Conservation (phyloP, 1,140 invertebrate species). For the Pseudomyrmex sp. region DNA sequence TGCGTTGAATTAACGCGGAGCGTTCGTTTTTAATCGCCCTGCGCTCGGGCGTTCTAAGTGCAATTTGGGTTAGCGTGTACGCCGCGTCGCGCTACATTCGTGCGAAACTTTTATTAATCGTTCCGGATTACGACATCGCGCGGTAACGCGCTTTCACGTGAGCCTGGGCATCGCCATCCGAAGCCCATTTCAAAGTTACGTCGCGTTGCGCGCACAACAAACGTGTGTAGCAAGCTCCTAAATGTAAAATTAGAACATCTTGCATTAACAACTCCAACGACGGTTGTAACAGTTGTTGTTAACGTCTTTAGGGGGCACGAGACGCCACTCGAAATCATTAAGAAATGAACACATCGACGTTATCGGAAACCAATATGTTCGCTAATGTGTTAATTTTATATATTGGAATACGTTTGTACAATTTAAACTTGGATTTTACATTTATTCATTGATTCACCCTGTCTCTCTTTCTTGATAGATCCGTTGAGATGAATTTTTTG, state of each 20-base stretch:
- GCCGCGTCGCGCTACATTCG: background rate
- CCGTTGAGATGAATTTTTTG: too few species aligned
- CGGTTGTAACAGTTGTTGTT: background rate
- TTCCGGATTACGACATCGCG: conserved; percentile 46
- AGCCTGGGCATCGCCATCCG: background rate
- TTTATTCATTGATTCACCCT: too few species aligned
- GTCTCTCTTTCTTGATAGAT: too few species aligned
- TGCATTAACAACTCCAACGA: background rate
- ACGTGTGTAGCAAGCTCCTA: background rate
- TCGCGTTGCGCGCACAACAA: background rate
- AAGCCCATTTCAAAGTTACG: conserved; percentile 20
- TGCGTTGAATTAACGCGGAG: conserved; percentile 31
- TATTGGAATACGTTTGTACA: too few species aligned
- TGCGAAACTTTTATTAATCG: conserved; percentile 55
- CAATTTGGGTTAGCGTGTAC: conserved; percentile 28
- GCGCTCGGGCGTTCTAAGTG: conserved; percentile 18
- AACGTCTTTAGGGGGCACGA: background rate
- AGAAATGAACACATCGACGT: background rate
- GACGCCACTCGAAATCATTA: background rate
- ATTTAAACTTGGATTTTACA: too few species aligned
- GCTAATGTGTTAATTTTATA: too few species aligned
- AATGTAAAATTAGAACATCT: background rate
- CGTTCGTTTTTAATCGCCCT: conserved; percentile 40
- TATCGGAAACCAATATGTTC: too few species aligned
- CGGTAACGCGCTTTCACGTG: conserved; percentile 7